Evolutionary conservation across 2,888 invertebrate species (phyloP).

Genomic region (Leptinotarsa juncta): DNA sequence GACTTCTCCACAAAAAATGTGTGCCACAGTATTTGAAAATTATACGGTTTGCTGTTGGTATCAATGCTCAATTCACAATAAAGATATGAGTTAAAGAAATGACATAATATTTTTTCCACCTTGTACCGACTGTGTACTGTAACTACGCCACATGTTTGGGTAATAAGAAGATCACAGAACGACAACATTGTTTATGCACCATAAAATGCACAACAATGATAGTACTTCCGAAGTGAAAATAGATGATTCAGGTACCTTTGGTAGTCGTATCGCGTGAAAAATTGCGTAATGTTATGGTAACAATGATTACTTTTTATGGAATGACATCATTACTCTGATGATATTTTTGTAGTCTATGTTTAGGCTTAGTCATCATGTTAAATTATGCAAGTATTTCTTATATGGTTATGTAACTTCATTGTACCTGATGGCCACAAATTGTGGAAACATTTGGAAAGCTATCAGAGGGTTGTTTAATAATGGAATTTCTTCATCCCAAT

Average conservation of each 20-base stretch:
- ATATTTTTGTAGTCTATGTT: neutral
- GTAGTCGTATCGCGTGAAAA: slow-evolving; percentile 1
- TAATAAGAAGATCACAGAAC: slow-evolving; percentile 11
- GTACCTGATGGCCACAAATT: neutral
- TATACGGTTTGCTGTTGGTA: no score
- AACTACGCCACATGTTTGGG: neutral
- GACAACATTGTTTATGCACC: neutral
- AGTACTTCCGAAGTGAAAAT: neutral
- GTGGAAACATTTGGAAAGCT: no score
- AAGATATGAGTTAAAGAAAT: no score
- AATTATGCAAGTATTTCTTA: neutral
- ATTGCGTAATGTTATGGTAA: slow-evolving; percentile 22
- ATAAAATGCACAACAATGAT: slow-evolving; percentile 1
- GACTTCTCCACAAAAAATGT: no score
- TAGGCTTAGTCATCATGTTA: slow-evolving; percentile 3
- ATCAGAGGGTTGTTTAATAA: no score
- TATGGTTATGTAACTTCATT: neutral
- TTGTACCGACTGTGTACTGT: no score
- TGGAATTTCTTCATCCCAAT: no score
- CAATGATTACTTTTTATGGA: slow-evolving; percentile 22
- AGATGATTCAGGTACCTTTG: neutral
- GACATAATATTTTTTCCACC: no score
- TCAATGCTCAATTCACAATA: no score
- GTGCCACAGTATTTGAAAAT: no score
- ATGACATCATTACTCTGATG: slow-evolving; percentile 20